Percentiles rank a stretch among this genome's conserved stretches.
phyloP scores from a whole-genome alignment of 2,113 vertebrate genomes.

The Malurus elegans region DNA sequence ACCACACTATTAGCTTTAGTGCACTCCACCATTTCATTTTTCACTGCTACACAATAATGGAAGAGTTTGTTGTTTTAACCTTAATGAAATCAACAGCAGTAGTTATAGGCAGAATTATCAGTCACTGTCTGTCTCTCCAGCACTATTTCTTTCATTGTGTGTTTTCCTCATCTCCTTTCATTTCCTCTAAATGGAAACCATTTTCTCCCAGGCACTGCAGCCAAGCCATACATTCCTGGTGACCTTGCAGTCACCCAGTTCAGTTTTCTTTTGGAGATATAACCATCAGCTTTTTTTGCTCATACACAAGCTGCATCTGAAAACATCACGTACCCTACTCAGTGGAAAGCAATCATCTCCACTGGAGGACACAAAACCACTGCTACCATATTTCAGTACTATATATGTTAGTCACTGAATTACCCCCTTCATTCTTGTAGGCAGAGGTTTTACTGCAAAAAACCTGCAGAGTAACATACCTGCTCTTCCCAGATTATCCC shows the following conservation, averaged over 20 bases:
- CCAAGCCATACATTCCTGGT: neutral
- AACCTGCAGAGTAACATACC: neutral
- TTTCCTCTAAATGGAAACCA: neutral
- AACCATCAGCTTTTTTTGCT: neutral
- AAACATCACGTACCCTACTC: neutral
- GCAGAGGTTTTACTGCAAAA: neutral
- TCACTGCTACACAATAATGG: conserved; percentile 4
- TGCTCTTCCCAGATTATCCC: neutral
- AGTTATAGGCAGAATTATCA: neutral
- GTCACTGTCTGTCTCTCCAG: neutral
- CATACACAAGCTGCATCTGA: neutral
- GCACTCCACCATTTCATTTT: conserved; percentile 24
- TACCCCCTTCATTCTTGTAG: neutral
- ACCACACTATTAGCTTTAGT: neutral
- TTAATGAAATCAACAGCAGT: conserved; percentile 41
- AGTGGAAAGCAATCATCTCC: neutral
- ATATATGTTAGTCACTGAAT: neutral
- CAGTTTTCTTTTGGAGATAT: neutral
- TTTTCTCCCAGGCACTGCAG: conserved; percentile 1
- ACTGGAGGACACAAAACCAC: neutral
- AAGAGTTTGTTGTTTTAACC: conserved; percentile 3
- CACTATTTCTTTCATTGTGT: neutral
- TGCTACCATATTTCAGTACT: neutral
- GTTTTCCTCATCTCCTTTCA: neutral
- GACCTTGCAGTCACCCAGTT: neutral